These are phyloP conservation scores for Hermetia illucens DNA, from an alignment of 1,140 invertebrate genomes.

Conservation along the genomic window DNA sequence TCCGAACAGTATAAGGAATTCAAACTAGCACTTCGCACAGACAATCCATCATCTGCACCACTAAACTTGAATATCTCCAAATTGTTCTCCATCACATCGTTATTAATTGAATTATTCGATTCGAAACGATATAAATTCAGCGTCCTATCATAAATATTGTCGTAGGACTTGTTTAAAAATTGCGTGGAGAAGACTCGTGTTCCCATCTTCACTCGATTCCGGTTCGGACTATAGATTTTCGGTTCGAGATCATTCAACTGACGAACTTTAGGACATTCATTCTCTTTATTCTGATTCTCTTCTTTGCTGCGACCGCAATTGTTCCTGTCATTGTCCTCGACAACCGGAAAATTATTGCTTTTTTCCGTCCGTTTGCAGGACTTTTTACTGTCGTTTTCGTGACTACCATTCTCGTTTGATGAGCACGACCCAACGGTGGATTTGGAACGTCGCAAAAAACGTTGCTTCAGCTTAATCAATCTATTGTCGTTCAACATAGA, in stretches of 20 bases:
- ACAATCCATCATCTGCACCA: background rate
- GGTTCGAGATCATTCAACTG: background rate
- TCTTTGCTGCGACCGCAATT: constrained; percentile 12
- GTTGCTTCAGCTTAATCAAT: constrained; percentile 5
- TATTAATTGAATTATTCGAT: background rate
- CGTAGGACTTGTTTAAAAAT: constrained; percentile 6
- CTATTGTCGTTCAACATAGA: constrained; percentile 6
- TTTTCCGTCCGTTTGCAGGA: background rate
- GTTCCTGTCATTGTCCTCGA: too few species aligned
- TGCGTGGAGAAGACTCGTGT: constrained; percentile 40
- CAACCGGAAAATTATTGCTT: constrained; percentile 2
- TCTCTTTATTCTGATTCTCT: constrained; percentile 46
- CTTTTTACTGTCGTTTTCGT: background rate
- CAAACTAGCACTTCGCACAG: background rate
- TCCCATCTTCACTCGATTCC: constrained; percentile 55
- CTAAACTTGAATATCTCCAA: background rate
- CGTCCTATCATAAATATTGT: constrained; percentile 1
- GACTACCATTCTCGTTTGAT: background rate
- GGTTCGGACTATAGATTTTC: constrained; percentile 23
- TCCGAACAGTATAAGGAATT: background rate
- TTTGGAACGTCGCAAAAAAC: constrained; percentile 4
- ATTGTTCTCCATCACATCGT: background rate
- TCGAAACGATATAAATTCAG: background rate
- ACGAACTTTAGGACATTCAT: constrained; percentile 39
- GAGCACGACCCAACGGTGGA: background rate